Evolutionary conservation across 2,888 invertebrate species (phyloP).

Genomic region (Phengaris arion): DNA sequence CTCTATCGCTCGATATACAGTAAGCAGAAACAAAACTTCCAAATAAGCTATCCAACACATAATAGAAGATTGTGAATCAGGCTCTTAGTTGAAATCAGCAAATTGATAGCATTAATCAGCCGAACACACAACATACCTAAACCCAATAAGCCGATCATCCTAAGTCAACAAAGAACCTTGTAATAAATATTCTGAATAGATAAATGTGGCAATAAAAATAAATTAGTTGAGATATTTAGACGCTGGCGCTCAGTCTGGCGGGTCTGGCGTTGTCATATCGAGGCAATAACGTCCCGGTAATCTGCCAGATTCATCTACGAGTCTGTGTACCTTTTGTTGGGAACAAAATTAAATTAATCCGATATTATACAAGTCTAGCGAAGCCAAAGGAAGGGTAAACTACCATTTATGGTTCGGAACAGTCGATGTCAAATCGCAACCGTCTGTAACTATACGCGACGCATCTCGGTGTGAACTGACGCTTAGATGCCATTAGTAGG

Average conservation of each 20-base stretch:
- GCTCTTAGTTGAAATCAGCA: too few species aligned
- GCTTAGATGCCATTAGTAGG: too few species aligned
- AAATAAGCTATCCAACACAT: too few species aligned
- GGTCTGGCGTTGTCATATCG: conserved; percentile 34
- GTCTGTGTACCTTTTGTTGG: conserved; percentile 47
- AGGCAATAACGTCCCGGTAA: conserved; percentile 64
- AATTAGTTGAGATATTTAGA: conserved; percentile 50
- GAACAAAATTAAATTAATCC: conserved; percentile 59
- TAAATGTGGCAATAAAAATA: conserved; percentile 34
- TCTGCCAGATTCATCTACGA: conserved; percentile 50
- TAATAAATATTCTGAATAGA: conserved; percentile 26
- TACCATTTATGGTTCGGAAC: too few species aligned
- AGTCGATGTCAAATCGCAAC: too few species aligned
- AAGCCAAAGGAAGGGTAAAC: too few species aligned
- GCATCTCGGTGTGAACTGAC: too few species aligned
- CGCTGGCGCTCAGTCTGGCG: neutral
- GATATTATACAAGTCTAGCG: conserved; percentile 25
- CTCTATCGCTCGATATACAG: too few species aligned
- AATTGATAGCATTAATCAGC: neutral
- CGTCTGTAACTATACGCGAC: too few species aligned
- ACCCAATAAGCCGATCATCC: neutral
- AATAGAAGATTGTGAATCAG: too few species aligned
- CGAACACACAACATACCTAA: neutral
- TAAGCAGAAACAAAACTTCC: too few species aligned
- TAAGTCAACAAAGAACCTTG: neutral